These are phyloP conservation scores for Temnothorax rugatulus DNA, from an alignment of 2,888 invertebrate species.

Conservation along the genomic window DNA sequence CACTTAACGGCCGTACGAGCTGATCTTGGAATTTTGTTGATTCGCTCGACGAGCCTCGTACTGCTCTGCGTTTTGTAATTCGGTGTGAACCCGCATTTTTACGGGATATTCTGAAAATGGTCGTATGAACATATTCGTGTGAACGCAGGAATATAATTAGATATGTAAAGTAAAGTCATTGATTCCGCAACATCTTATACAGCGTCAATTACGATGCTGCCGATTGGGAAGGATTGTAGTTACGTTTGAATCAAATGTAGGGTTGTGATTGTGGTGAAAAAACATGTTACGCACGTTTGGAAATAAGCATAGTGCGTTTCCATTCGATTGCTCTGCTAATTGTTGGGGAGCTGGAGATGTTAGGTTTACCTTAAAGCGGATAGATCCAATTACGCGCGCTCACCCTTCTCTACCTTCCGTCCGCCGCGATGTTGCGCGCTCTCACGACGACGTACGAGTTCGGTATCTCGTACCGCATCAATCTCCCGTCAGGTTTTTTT, in stretches of 20 bases:
- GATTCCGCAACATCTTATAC: not conserved
- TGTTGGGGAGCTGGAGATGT: constrained; percentile 59
- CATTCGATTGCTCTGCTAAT: constrained; percentile 72
- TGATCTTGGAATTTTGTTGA: constrained; percentile 58
- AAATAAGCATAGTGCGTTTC: constrained; percentile 67
- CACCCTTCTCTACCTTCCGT: constrained; percentile 12
- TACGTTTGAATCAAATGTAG: constrained; percentile 11
- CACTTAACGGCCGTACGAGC: constrained; percentile 56
- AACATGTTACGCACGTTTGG: constrained; percentile 53
- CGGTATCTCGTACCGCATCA: constrained; percentile 36
- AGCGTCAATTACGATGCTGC: not conserved
- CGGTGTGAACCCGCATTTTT: not conserved
- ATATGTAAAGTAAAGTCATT: not conserved
- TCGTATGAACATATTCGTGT: not conserved
- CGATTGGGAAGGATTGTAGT: not conserved
- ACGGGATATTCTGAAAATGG: not conserved
- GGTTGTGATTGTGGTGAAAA: constrained; percentile 30
- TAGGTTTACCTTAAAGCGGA: constrained; percentile 69
- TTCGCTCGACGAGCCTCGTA: constrained; percentile 37
- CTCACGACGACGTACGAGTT: constrained; percentile 19
- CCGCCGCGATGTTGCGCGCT: constrained; percentile 25
- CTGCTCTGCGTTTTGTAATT: not conserved
- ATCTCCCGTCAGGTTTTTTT: constrained; percentile 39
- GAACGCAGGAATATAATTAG: not conserved
- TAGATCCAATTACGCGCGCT: constrained; percentile 62